phyloP scores from a whole-genome alignment of 2,888 invertebrate species.

The Lymantria monacha region DNA sequence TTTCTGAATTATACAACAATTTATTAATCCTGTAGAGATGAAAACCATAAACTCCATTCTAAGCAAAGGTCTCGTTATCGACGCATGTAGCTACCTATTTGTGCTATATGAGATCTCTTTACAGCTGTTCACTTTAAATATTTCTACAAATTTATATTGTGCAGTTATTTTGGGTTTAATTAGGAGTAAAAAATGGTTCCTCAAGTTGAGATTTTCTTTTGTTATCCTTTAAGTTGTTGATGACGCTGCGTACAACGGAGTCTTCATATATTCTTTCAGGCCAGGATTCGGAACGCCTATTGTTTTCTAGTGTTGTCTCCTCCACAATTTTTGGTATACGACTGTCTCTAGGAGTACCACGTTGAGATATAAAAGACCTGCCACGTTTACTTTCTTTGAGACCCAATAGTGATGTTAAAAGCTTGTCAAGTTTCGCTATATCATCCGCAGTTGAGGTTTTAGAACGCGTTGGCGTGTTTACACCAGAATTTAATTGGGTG shows the following conservation, averaged over 20 bases:
- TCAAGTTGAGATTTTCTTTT: slow-evolving; percentile 59
- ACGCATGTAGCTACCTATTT: too few relatives aligned
- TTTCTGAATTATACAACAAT: too few relatives aligned
- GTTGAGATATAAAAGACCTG: slow-evolving; percentile 62
- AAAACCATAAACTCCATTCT: too few relatives aligned
- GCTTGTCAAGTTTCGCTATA: slow-evolving; percentile 84
- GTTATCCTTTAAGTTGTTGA: slow-evolving; percentile 59
- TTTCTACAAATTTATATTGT: background rate
- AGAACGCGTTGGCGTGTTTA: slow-evolving; percentile 47
- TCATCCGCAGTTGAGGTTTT: slow-evolving; percentile 77
- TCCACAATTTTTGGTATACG: slow-evolving; percentile 51
- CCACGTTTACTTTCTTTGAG: slow-evolving; percentile 57
- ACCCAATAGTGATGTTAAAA: slow-evolving; percentile 83
- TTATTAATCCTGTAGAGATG: too few relatives aligned
- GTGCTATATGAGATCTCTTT: too few relatives aligned
- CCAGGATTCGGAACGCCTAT: slow-evolving; percentile 65
- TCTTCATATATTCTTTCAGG: slow-evolving; percentile 71
- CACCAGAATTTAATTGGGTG: slow-evolving; percentile 54
- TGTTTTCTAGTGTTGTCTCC: slow-evolving; percentile 32
- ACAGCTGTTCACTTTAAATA: too few relatives aligned
- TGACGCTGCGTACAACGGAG: slow-evolving; percentile 64
- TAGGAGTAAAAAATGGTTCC: slow-evolving; percentile 69
- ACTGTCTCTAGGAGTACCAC: slow-evolving; percentile 62
- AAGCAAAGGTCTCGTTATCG: too few relatives aligned
- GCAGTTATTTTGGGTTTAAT: slow-evolving; percentile 30